phyloP scores from a whole-genome alignment of 2,888 invertebrate species.

The Dynastes grantii region DNA sequence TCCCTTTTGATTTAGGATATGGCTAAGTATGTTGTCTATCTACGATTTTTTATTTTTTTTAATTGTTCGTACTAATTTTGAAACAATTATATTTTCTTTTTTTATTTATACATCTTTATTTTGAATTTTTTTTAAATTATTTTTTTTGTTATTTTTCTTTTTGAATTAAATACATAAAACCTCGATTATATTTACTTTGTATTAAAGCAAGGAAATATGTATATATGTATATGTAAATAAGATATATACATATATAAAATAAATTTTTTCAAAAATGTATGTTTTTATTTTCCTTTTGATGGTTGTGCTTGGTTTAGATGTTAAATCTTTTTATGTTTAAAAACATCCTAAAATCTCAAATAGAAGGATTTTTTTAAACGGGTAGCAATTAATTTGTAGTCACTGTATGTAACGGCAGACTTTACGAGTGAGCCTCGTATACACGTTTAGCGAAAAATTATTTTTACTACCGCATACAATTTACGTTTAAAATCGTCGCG shows the following conservation, averaged over 20 bases:
- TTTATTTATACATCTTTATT: no score
- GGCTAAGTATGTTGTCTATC: background rate
- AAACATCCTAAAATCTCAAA: no score
- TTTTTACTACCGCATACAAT: no score
- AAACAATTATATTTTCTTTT: background rate
- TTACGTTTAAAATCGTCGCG: no score
- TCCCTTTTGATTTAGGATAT: background rate
- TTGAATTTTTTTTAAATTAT: no score
- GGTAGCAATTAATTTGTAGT: no score
- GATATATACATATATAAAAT: constrained; percentile 29
- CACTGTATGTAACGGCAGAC: background rate
- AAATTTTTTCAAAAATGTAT: constrained; percentile 10
- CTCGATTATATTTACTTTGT: constrained; percentile 4
- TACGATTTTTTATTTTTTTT: background rate
- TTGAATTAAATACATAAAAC: no score
- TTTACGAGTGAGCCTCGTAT: background rate
- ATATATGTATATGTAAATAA: constrained; percentile 29
- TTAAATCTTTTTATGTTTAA: no score
- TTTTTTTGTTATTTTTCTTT: no score
- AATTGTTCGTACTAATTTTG: background rate
- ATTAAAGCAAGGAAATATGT: constrained; percentile 12
- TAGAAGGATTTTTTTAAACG: no score
- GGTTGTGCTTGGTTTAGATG: no score
- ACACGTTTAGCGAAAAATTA: background rate
- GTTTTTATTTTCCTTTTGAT: constrained; percentile 7